Base-by-base conservation (phyloP, 1,140 invertebrate genomes). In the Alviniconcha marisindica region DNA sequence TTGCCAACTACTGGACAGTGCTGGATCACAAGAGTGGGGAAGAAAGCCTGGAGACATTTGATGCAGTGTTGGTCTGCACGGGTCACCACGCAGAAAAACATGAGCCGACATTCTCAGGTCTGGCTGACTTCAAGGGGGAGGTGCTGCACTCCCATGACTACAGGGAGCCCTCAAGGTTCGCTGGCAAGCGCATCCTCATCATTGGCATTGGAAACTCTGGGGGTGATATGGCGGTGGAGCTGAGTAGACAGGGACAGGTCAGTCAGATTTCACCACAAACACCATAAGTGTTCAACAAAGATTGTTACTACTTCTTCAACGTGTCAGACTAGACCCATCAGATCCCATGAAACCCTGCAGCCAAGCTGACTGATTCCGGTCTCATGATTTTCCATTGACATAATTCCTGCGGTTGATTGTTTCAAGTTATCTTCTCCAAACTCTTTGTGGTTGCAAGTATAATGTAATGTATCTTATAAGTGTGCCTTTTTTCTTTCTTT, bases 191-290 rank as follows among this genome's bases (percentile, higher is more conserved):
- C 28, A 92, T 94, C 12, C 86, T 95, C 24, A 89, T 95, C 42
- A 87, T 95, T 40, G 94, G 94, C n/a, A 92, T 94, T 42, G 94
- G 94, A 21, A 94, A 94, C 86, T 94, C 94, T n/a, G 93, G 92
- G 10, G 86, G 91, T 0, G 94, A 94, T 87, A 91, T 92, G 40
- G 94, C 94, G 42, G 93, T 93, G 7, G 94, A 94, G 81, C 81
- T 94, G 31, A 90, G 90, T 40, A 89, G 90, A 63, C 87, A 40
- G 48, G 10, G 76, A 51, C 38, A 83, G 81, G 38, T 56, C 69
- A 42, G 71, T 74, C n/a, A n/a, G n/a, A n/a, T n/a, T n/a, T n/a
- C n/a, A n/a, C n/a, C n/a, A n/a, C n/a, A n/a, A n/a, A n/a, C n/a
- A n/a, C n/a, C n/a, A n/a, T n/a, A n/a, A n/a, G n/a, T n/a, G n/a